These are phyloP conservation scores for Philopedon plagiatum DNA, from an alignment of 2,888 invertebrate genomes.

Conservation along the genomic window DNA sequence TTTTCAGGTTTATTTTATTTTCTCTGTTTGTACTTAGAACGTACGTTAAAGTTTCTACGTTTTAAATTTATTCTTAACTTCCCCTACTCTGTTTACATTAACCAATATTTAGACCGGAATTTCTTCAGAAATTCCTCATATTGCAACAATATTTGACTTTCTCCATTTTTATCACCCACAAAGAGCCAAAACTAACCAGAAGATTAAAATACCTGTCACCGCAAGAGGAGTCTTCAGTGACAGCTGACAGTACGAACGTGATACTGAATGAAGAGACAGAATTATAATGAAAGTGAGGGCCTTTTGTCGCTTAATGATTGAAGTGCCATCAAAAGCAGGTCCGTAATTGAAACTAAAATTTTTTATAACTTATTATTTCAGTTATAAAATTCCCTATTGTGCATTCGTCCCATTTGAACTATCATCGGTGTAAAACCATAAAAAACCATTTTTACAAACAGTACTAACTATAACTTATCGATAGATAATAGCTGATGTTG, in stretches of 20 bases:
- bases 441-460: too few relatives aligned
- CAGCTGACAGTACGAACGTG: conserved; percentile 32
- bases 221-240: conserved; percentile 19
- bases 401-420: too few relatives aligned
- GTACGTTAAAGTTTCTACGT: too few relatives aligned
- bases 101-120: not conserved
- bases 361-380: too few relatives aligned
- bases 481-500: too few relatives aligned
- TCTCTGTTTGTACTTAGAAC: too few relatives aligned
- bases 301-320: conserved; percentile 36
- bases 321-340: conserved; percentile 25
- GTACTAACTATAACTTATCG: too few relatives aligned
- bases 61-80: too few relatives aligned
- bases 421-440: too few relatives aligned
- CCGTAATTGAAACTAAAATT: not conserved
- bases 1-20: too few relatives aligned
- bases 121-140: not conserved
- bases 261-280: conserved; percentile 29
- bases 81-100: too few relatives aligned
- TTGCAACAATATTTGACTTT: conserved; percentile 15
- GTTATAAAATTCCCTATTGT: too few relatives aligned
- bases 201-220: conserved; percentile 30
- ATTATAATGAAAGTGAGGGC: conserved; percentile 26
- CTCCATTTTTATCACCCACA: conserved; percentile 2
- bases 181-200: conserved; percentile 7